Evolutionary conservation across 2,797 vertebrate genomes (phyloP).

Genomic region (Fundulus diaphanus): DNA sequence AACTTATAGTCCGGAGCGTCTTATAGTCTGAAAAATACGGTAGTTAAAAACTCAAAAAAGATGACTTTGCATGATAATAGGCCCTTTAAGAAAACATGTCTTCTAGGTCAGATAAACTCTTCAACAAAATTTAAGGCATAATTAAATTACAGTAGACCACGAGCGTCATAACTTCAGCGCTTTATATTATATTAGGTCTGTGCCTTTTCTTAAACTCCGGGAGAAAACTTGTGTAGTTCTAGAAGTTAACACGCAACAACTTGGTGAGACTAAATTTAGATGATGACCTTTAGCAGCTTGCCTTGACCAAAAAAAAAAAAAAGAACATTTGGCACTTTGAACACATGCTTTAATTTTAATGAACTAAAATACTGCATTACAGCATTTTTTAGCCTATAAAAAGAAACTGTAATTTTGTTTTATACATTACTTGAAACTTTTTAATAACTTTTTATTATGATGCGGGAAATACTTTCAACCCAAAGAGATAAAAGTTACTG

Average conservation of each 20-base stretch:
- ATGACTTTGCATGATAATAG: too few species aligned
- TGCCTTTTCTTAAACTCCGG: too few species aligned
- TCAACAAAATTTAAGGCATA: slow-evolving; percentile 21
- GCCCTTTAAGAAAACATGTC: too few species aligned
- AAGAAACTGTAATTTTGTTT: background rate
- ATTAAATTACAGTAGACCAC: slow-evolving; percentile 17
- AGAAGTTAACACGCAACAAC: too few species aligned
- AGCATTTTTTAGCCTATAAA: background rate
- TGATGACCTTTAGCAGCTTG: slow-evolving; percentile 17
- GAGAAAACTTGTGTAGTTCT: background rate
- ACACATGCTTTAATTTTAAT: background rate
- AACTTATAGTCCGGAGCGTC: too few species aligned
- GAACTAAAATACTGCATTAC: background rate
- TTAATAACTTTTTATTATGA: background rate
- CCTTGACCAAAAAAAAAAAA: background rate
- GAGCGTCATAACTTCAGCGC: background rate
- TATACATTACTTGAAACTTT: background rate
- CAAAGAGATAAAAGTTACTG: background rate
- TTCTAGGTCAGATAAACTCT: slow-evolving; percentile 2
- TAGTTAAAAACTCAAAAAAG: too few species aligned
- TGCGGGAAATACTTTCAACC: background rate
- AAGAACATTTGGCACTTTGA: background rate
- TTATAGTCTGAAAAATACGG: too few species aligned
- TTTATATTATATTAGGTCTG: background rate
- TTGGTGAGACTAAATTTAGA: slow-evolving; percentile 21